These are phyloP conservation scores for Idaea dimidiata DNA, from an alignment of 2,888 invertebrate genomes.

Conservation along the genomic window DNA sequence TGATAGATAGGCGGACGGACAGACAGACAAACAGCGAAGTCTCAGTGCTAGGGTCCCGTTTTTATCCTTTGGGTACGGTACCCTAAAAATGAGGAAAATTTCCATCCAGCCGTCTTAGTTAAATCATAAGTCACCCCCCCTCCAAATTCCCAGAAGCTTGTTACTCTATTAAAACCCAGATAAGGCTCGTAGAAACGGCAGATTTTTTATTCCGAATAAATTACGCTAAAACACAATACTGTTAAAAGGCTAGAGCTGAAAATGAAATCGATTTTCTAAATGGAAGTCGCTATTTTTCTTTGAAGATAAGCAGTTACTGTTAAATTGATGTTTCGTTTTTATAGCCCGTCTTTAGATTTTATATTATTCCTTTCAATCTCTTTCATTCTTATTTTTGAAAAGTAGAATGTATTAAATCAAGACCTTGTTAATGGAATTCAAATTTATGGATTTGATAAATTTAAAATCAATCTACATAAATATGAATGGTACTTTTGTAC, in stretches of 20 bases:
- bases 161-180: background rate
- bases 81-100: too few relatives aligned
- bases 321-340: slow-evolving; percentile 30
- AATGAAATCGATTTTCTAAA: slow-evolving; percentile 12
- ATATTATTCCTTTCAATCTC: slow-evolving; percentile 29
- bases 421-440: background rate
- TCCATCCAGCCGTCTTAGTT: too few relatives aligned
- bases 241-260: slow-evolving; percentile 10
- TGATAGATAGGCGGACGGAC: too few relatives aligned
- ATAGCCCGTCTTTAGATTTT: slow-evolving; percentile 29
- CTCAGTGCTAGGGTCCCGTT: too few relatives aligned
- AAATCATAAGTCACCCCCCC: too few relatives aligned
- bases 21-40: too few relatives aligned
- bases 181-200: background rate
- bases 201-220: background rate
- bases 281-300: slow-evolving; percentile 15
- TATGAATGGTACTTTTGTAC: background rate
- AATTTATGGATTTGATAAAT: background rate
- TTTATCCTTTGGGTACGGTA: too few relatives aligned
- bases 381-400: slow-evolving; percentile 27
- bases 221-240: background rate
- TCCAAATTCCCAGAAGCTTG: too few relatives aligned
- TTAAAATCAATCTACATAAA: background rate
- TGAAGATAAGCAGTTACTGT: slow-evolving; percentile 25
- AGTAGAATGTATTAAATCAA: slow-evolving; percentile 4